Evolutionary conservation across 2,888 invertebrate genomes (phyloP).

Genomic region (Dolomedes plantarius): DNA sequence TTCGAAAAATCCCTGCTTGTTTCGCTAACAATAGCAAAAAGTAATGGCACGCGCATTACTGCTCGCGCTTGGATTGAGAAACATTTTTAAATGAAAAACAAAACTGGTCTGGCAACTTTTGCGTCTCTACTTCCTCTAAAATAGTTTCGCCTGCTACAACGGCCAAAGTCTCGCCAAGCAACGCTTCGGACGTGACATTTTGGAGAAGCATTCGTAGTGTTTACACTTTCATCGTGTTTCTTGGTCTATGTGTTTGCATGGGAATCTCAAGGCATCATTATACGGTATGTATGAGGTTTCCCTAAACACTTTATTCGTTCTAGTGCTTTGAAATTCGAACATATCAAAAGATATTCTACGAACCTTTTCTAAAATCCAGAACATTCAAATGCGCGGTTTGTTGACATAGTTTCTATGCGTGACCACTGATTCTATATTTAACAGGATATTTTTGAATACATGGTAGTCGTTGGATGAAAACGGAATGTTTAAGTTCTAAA

Average conservation of each 20-base stretch:
- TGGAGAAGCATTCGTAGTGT: neutral
- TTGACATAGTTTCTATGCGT: neutral
- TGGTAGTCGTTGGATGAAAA: too few species aligned
- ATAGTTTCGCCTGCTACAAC: neutral
- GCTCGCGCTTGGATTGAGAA: neutral
- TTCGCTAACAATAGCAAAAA: neutral
- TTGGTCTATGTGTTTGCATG: too few species aligned
- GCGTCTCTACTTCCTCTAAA: neutral
- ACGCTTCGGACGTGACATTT: neutral
- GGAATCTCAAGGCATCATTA: too few species aligned
- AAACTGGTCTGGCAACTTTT: conserved; percentile 9
- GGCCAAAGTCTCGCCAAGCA: too few species aligned
- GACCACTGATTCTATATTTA: too few species aligned
- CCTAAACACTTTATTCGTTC: too few species aligned
- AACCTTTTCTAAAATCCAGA: too few species aligned
- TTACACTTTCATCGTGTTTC: neutral
- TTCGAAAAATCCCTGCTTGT: neutral
- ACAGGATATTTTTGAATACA: too few species aligned
- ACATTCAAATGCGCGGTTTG: neutral
- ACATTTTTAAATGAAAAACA: neutral
- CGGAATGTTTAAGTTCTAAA: too few species aligned
- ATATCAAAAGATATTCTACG: too few species aligned
- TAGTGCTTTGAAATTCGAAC: too few species aligned
- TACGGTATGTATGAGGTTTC: too few species aligned
- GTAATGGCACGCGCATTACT: neutral